Base-by-base conservation (phyloP, 2,113 vertebrate genomes). In the Mohoua ochrocephala region DNA sequence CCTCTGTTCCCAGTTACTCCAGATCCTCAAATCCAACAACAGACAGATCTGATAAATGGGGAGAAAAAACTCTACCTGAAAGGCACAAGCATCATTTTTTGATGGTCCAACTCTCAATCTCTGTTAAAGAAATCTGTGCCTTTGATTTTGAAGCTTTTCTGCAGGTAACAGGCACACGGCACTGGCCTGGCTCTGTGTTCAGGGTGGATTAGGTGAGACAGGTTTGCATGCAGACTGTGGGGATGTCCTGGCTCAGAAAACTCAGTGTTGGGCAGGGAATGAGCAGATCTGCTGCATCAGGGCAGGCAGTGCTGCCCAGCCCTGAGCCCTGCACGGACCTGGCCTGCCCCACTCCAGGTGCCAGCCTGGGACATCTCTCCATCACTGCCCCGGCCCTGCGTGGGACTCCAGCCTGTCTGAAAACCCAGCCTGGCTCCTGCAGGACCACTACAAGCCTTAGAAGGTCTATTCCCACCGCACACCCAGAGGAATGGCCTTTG, bases 171-270 rank as follows among this genome's bases (percentile, higher is more conserved):
- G 53, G 41, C 47, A 65, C 26, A 28, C 16, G 37, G 3, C 6
- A 2, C 41, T 13, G 41, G 42, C 26, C 56, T 0, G 0, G 39
- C 2, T 1, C 84, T 60, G 18, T 7, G 68, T n/a, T 28, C 52
- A 37, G 76, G 20, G 21, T 69, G 73, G 59, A 76, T 52, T 23
- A n/a, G 37, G 54, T 1, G 15, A 57, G 63, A 71, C 28, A 61
- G 71, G 28, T 65, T 86, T 86, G 49, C n/a, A 24, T 12, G 30
- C 81, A 93, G 61, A 17, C 13, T 42, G 13, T 3, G 77, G 67
- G 61, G 61, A 49, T 86, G 35, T 45, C 47, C 52, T 65, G 49
- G 24, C 35, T 63, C 60, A 49, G 53, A 39, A 81, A 54, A 13
- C 27, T 14, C 68, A 31, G 41, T 1, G 0, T 10, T 4, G 1